Base-by-base conservation (phyloP, 1,140 invertebrate species). In the Callitettix versicolor region DNA sequence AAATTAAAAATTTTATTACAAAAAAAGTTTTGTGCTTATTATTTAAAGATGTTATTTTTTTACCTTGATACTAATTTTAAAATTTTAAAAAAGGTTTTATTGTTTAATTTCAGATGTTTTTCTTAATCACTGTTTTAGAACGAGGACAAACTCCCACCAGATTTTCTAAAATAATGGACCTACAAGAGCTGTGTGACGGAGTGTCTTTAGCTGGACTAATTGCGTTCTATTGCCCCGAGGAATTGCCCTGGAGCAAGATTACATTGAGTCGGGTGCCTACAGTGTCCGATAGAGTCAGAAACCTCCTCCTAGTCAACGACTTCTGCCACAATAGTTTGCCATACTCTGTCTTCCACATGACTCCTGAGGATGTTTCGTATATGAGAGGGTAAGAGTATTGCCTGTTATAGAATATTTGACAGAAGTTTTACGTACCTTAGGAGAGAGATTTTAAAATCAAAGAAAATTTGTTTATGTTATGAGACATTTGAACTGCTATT, bases 331-430 rank as follows among this genome's bases (percentile, higher is more conserved):
- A 81, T 68, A 79, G 80, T 68, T 78, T 98, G 66, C 91, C 92
- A 58, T 84, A 85, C 70, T 84, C 88, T 64, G 85, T 92, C 66
- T 95, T 95, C 75, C 94, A 97, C 69, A 88, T 98, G 77, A 84
- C 85, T 67, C 89, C 92, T 38, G 94, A 98, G 70, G 95, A 99
- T 70, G 82, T 98, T 47, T 87, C 95, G 22, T 97, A 95, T 67
- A 88, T 95, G 79, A 81, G 91, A 70, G 89, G 91, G 88, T 91
- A 69, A 73, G 71, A 65, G n/a, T n/a, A n/a, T n/a, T n/a, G n/a
- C n/a, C n/a, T n/a, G n/a, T n/a, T n/a, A n/a, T n/a, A n/a, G n/a
- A n/a, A n/a, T n/a, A n/a, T n/a, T n/a, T n/a, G n/a, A n/a, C n/a
- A n/a, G n/a, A n/a, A n/a, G n/a, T n/a, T n/a, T n/a, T n/a, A n/a